Evolutionary conservation across 2,888 invertebrate genomes (phyloP), one percentile per base, ranked within the genome.

Genomic region (Anaspis maculata): DNA sequence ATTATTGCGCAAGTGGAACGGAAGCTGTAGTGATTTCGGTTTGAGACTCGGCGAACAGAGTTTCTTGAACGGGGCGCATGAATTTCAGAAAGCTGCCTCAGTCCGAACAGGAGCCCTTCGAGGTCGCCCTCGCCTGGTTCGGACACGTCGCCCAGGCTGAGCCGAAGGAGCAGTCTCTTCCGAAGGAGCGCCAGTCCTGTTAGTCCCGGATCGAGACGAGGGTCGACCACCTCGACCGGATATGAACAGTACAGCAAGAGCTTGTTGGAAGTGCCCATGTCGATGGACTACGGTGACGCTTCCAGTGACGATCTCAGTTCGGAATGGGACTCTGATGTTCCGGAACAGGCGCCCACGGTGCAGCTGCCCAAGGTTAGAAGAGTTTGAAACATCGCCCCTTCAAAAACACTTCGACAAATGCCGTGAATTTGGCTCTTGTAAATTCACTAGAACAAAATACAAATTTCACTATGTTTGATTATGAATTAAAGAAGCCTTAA

Each of bases 231-330:
- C 2, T 51, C 66, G 7, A 37, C 36, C 4, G 87, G 61, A 10
- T 89, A 89, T 54, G 83, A 83, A 44, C 84, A 85, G 61, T 86
- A 88, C 69, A 77, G 83, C 51, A 79, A 76, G 51, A 82, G 81
- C 13, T 63, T 88, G 31, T 64, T 86, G 44, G 79, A 83, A 55
- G 86, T 88, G 45, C 85, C 85, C 0, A 72, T 77, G 69, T 72
- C 72, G 15, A 69, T 78, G 41, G 90, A 90, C 56, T 91, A 85
- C 62, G 88, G 86, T 9, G 88, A 89, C 55, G 85, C 87, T n/a
- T 86, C 86, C 46, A 87, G 86, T 58, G 90, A 91, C 62, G 90
- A 90, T 64, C 74, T 90, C 40, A 88, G 87, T 61, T 89, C 89
- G 9, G 90, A 90, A 57, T 90, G 90, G 89, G 89, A 90, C 59